Conservation (phyloP, 2,113 vertebrate species). For the Campylomormyrus numenius region DNA sequence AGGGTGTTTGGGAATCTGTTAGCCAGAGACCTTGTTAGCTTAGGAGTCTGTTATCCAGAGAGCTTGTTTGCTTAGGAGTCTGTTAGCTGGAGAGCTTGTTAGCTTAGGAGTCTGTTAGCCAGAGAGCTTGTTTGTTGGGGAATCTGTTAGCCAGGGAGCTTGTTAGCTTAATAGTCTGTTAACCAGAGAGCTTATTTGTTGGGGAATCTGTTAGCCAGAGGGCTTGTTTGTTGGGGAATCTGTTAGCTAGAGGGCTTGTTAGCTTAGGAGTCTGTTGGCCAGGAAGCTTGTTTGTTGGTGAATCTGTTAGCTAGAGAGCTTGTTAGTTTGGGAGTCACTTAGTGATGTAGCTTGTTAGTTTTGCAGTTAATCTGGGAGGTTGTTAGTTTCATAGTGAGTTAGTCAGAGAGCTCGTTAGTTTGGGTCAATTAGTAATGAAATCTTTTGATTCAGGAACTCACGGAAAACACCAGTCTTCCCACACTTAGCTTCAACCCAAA, state of each 20-base stretch:
- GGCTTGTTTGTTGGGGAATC: background rate
- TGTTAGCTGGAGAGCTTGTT: background rate
- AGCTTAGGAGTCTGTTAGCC: background rate
- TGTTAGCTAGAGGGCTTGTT: background rate
- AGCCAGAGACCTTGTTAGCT: background rate
- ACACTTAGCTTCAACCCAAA: background rate
- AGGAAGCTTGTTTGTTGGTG: background rate
- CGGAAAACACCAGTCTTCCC: background rate
- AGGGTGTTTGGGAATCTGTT: background rate
- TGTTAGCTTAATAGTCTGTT: background rate
- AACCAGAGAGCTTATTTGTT: background rate
- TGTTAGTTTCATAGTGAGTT: background rate
- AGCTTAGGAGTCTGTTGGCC: too few relatives aligned
- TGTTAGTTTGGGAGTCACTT: background rate
- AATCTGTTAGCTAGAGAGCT: background rate
- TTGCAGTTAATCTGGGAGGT: background rate
- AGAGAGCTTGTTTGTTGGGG: background rate
- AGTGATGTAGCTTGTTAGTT: background rate
- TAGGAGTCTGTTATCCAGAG: background rate
- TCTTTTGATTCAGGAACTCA: background rate
- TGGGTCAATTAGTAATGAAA: background rate
- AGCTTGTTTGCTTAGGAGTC: background rate
- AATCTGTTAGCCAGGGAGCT: background rate
- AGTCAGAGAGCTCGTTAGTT: background rate
- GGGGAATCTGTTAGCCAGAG: background rate